Base-by-base conservation (phyloP, 2,888 invertebrate species). In the Synanthedon vespiformis region DNA sequence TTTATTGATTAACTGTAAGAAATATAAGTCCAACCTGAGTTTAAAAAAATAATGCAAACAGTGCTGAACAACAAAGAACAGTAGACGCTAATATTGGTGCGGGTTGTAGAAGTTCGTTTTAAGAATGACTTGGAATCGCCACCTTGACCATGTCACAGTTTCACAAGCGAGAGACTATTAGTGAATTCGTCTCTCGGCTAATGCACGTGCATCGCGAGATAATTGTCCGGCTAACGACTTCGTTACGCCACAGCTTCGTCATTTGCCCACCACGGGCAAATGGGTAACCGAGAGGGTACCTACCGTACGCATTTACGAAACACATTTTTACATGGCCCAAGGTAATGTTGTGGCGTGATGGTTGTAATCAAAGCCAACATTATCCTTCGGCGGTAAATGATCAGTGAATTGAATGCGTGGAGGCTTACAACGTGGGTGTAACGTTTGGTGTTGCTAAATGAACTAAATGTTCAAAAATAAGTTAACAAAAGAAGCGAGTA, bases 261-360 rank as follows among this genome's bases (percentile, higher is more conserved):
- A 34, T 34, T 34, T 34, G 34, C 34, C 10, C 34, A 34, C 34
- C 34, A 34, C 34, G 2, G 10, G 34, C 34, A 34, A 34, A 34
- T 34, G 34, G 34, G 34, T 34, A 34, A 34, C 34, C 34, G 10
- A 34, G 10, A 3, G 10, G 34, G 34, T 34, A 34, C 34, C 44
- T 44, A n/a, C 13, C 13, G 13, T 44, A 44, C 44, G 44, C 44
- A 44, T 14, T 44, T 44, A 44, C 44, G 44, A 44, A 44, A 52
- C 49, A 52, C 53, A 53, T 53, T 53, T 53, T 54, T 57, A 56
- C 55, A 54, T 55, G 52, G 52, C 49, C 48, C 61, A 59, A 61
- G 61, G 61, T 50, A 57, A 53, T 51, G 49, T 57, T 61, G 61
- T 57, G 63, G 59, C 60, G 58, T 44, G n/a, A 14, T 44, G 44